Conservation (phyloP, 2,113 vertebrate genomes). For the Dromaius novaehollandiae region DNA sequence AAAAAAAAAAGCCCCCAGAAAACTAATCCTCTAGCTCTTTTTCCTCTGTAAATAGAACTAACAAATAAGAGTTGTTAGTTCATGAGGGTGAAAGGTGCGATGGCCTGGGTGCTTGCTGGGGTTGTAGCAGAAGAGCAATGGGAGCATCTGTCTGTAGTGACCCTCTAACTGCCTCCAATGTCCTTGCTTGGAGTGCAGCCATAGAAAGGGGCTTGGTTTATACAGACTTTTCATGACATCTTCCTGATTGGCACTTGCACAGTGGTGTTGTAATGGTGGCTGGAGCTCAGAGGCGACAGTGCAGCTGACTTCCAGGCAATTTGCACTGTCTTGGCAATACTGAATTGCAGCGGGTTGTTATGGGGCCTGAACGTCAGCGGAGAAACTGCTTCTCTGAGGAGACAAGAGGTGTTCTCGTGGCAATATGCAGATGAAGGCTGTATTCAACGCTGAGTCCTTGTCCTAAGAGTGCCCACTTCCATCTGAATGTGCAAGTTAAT, state of each 20-base stretch:
- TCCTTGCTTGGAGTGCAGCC: background rate
- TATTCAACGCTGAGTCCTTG: background rate
- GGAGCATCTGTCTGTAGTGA: background rate
- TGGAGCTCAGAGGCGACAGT: background rate
- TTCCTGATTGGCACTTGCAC: rapidly evolving
- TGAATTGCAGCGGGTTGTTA: background rate
- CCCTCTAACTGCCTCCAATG: background rate
- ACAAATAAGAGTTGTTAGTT: background rate
- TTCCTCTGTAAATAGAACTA: background rate
- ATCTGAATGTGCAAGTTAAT: background rate
- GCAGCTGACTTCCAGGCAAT: background rate
- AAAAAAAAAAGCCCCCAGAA: too few relatives aligned
- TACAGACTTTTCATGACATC: background rate
- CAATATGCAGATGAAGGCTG: background rate
- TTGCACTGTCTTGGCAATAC: rapidly evolving
- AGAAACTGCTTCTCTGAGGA: too few relatives aligned
- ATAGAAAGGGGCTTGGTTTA: background rate
- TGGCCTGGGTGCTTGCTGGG: background rate
- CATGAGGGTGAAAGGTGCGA: background rate
- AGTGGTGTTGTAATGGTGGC: background rate
- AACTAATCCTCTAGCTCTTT: background rate
- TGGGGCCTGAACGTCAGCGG: too few relatives aligned
- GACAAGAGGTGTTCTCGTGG: background rate
- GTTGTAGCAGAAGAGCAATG: background rate
- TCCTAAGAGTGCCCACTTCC: background rate